These are phyloP conservation scores for Xanthorhoe designata DNA, from an alignment of 2,888 invertebrate species.

Conservation along the genomic window DNA sequence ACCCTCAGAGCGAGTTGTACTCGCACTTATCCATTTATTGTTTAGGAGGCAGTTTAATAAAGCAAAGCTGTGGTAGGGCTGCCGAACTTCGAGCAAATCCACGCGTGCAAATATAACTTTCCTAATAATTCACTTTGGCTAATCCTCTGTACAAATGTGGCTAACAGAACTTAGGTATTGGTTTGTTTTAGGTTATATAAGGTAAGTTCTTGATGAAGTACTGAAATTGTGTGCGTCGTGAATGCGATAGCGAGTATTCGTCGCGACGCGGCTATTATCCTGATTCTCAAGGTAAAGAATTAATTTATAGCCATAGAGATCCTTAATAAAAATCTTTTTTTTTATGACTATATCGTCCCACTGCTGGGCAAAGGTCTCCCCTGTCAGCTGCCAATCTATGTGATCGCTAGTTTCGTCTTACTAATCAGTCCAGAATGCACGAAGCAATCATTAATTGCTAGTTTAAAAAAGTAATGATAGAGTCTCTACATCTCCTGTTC, in stretches of 20 bases:
- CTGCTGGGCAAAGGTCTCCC: no score
- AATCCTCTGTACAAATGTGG: constrained; percentile 3
- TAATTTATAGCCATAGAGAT: no score
- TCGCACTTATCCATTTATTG: constrained; percentile 5
- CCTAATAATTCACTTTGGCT: constrained; percentile 8
- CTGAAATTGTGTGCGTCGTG: no score
- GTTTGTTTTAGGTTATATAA: background rate
- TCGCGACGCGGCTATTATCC: no score
- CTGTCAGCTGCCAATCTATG: no score
- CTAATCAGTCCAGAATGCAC: no score
- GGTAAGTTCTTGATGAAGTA: background rate
- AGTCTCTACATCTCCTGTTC: background rate
- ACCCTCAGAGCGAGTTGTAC: background rate
- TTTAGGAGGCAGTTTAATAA: constrained; percentile 20
- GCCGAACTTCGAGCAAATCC: constrained; percentile 9
- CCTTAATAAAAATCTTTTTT: no score
- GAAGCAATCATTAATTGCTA: background rate
- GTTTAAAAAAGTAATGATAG: background rate
- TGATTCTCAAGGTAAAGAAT: no score
- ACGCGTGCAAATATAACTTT: constrained; percentile 16
- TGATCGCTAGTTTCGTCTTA: no score
- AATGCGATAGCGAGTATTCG: no score
- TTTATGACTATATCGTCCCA: no score
- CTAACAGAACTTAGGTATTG: background rate
- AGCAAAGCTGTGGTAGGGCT: constrained; percentile 22